Conservation (phyloP, 2,888 invertebrate species). For the Drosophila kuntzei region DNA sequence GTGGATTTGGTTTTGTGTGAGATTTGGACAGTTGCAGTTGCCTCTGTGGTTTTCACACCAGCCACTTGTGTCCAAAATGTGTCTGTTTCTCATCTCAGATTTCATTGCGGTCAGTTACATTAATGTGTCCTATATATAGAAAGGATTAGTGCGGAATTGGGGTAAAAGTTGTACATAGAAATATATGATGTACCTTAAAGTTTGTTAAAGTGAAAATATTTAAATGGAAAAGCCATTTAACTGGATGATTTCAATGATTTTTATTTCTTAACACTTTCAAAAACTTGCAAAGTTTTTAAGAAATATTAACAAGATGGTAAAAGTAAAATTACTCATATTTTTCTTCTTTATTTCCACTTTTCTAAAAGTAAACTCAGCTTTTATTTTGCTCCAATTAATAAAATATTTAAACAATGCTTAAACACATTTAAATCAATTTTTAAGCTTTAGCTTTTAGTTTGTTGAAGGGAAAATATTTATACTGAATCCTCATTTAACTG, state of each 20-base stretch:
- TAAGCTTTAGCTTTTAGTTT: too few relatives aligned
- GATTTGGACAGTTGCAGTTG: conserved; percentile 44
- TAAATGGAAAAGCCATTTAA: neutral
- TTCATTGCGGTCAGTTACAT: conserved; percentile 53
- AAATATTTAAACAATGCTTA: too few relatives aligned
- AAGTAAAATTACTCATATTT: too few relatives aligned
- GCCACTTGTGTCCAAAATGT: conserved; percentile 10
- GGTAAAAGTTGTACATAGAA: neutral
- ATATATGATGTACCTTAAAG: neutral
- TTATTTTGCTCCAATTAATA: too few relatives aligned
- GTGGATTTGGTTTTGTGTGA: conserved; percentile 28
- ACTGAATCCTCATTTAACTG: neutral
- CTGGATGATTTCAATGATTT: too few relatives aligned
- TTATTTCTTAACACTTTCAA: neutral
- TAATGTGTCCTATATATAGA: conserved; percentile 13
- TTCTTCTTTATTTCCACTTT: too few relatives aligned
- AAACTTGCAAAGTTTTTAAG: neutral
- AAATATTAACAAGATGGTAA: too few relatives aligned
- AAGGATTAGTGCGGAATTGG: neutral
- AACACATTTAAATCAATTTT: too few relatives aligned
- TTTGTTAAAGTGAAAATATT: neutral
- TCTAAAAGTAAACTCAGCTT: too few relatives aligned
- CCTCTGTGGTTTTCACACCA: conserved; percentile 59
- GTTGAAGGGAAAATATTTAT: neutral
- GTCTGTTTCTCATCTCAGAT: conserved; percentile 36